A percentile compares a stretch with the other conserved stretches of the same genome.
phyloP scores from a whole-genome alignment of 53 echinoderm and acorn worm species.

The Astropecten irregularis region DNA sequence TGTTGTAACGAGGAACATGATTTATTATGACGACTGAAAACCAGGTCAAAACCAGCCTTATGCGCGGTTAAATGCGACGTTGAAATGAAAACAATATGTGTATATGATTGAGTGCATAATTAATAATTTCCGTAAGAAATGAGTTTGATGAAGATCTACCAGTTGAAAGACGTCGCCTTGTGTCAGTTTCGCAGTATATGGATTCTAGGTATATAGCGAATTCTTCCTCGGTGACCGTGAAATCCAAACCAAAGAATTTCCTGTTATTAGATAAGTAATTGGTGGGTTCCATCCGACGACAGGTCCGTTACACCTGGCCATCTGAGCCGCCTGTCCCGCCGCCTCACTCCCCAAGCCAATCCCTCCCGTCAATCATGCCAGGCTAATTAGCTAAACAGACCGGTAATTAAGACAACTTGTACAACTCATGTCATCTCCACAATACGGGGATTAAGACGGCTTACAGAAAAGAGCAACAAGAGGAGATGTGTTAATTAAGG shows the following conservation, averaged over 20 bases:
- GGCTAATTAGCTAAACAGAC: not conserved
- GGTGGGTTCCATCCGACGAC: not conserved
- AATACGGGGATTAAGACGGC: not conserved
- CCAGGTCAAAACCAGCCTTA: too few species aligned
- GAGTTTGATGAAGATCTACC: too few species aligned
- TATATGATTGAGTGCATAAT: too few species aligned
- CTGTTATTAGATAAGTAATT: not conserved
- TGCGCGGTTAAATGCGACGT: too few species aligned
- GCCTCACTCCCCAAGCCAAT: not conserved
- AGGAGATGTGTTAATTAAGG: too few species aligned
- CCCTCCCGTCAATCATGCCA: not conserved
- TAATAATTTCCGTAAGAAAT: too few species aligned
- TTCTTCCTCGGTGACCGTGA: not conserved
- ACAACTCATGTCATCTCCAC: not conserved
- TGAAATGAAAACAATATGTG: too few species aligned
- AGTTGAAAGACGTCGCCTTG: too few species aligned
- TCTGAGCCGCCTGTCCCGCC: not conserved
- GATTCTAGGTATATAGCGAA: not conserved
- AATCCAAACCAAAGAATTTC: not conserved
- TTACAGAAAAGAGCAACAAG: not conserved
- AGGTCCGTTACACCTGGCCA: not conserved
- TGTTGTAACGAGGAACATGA: too few species aligned
- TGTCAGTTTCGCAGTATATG: too few species aligned
- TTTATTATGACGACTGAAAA: too few species aligned
- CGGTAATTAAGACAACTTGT: not conserved